Conservation (phyloP, 1,140 invertebrate genomes). For the Cyphomyrmex costatus region DNA sequence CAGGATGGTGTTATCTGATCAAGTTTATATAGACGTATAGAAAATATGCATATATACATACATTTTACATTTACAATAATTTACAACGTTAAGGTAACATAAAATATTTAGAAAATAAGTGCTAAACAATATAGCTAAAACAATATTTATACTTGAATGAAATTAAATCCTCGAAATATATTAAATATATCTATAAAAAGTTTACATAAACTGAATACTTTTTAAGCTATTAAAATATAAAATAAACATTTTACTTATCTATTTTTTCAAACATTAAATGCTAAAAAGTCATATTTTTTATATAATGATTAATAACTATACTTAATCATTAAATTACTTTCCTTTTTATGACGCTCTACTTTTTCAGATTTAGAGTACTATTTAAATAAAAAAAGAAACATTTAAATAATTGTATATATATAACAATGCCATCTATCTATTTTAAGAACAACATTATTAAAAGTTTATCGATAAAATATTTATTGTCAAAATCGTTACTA, state of each 20-base stretch:
- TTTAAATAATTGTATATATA: background rate
- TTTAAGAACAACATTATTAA: slow-evolving; percentile 8
- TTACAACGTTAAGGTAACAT: slow-evolving; percentile 13
- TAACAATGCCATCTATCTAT: slow-evolving; percentile 28
- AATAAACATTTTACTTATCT: slow-evolving; percentile 39
- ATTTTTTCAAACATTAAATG: slow-evolving; percentile 87
- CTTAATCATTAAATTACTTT: slow-evolving; percentile 90
- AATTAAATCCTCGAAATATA: background rate
- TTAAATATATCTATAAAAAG: background rate
- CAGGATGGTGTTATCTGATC: background rate
- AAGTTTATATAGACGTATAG: background rate
- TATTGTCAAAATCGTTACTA: background rate
- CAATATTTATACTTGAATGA: background rate
- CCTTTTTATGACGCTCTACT: slow-evolving; percentile 90
- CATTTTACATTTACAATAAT: background rate
- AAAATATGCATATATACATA: background rate
- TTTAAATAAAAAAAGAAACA: slow-evolving; percentile 82
- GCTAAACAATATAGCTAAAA: background rate
- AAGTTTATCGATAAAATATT: background rate
- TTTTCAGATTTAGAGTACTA: slow-evolving; percentile 87
- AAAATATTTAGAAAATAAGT: background rate
- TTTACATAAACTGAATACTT: slow-evolving; percentile 17
- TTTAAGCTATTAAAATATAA: slow-evolving; percentile 62
- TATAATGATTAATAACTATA: slow-evolving; percentile 89
- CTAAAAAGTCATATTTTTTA: slow-evolving; percentile 90